Percentiles rank a stretch among this genome's conserved stretches.
These are phyloP conservation scores for Tenthredo distinguenda DNA, from an alignment of 2,888 invertebrate genomes.

Conservation along the genomic window DNA sequence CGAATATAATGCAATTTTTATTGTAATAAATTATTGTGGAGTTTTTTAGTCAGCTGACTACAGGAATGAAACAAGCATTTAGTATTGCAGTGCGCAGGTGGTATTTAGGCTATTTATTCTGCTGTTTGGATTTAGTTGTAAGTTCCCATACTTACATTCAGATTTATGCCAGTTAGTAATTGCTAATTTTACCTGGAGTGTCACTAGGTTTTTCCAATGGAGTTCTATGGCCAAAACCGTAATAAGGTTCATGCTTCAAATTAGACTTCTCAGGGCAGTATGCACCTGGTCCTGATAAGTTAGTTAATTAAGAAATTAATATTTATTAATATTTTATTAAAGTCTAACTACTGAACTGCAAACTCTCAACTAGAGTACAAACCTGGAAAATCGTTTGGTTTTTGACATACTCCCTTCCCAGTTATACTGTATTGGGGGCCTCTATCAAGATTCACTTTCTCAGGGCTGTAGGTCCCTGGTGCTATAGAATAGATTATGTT, in stretches of 20 bases:
- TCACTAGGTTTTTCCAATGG: constrained; percentile 60
- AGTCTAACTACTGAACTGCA: constrained; percentile 26
- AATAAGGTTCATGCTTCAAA: constrained; percentile 61
- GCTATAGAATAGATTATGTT: constrained; percentile 15
- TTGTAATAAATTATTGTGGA: neutral
- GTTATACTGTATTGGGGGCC: constrained; percentile 53
- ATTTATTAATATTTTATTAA: constrained; percentile 47
- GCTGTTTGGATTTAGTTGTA: constrained; percentile 1
- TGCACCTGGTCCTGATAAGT: constrained; percentile 72
- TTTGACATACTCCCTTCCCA: constrained; percentile 48
- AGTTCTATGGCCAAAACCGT: constrained; percentile 65
- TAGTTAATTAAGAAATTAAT: constrained; percentile 35
- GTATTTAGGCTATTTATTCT: neutral
- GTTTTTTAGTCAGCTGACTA: neutral
- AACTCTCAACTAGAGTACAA: neutral
- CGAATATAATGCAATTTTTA: neutral
- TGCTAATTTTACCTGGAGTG: constrained; percentile 59
- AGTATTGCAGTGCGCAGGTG: neutral
- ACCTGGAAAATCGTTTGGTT: constrained; percentile 65
- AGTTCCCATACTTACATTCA: constrained; percentile 37
- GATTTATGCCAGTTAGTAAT: constrained; percentile 34
- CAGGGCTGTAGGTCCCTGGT: constrained; percentile 79
- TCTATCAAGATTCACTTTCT: constrained; percentile 63
- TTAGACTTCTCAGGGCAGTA: constrained; percentile 68
- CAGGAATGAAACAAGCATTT: constrained; percentile 26